Conservation (phyloP, 2,888 invertebrate species). For the Cordilura impudica region DNA sequence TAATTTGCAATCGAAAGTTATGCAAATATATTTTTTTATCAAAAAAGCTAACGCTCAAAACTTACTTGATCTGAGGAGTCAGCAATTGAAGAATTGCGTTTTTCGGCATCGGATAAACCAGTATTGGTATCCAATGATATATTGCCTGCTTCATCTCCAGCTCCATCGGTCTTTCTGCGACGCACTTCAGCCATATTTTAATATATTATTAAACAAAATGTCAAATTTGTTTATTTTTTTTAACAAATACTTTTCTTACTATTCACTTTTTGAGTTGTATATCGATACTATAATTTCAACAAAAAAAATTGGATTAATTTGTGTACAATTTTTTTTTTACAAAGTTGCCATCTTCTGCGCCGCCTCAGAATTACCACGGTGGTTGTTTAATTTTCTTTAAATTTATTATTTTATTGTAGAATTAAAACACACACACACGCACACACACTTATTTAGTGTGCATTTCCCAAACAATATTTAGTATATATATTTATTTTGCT, state of each 20-base stretch:
- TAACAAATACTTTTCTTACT: constrained; percentile 7
- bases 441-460: background rate
- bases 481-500: background rate
- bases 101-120: constrained; percentile 63
- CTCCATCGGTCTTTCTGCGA: constrained; percentile 81
- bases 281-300: constrained; percentile 41
- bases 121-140: constrained; percentile 35
- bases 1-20: background rate
- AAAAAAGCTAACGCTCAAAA: constrained; percentile 20
- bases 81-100: constrained; percentile 74
- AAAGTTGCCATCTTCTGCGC: constrained; percentile 56
- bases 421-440: background rate
- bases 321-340: constrained; percentile 51
- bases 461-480: background rate
- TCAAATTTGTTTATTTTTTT: background rate
- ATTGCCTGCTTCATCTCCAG: constrained; percentile 70
- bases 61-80: constrained; percentile 78
- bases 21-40: constrained; percentile 18
- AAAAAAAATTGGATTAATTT: constrained; percentile 32
- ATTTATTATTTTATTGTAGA: background rate
- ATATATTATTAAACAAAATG: background rate
- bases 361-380: constrained; percentile 44
- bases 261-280: constrained; percentile 22
- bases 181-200: constrained; percentile 83
- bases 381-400: constrained; percentile 19